These are phyloP conservation scores for Mesorhabditis spiculigera DNA, from an alignment of 2,888 invertebrate species.

Conservation along the genomic window DNA sequence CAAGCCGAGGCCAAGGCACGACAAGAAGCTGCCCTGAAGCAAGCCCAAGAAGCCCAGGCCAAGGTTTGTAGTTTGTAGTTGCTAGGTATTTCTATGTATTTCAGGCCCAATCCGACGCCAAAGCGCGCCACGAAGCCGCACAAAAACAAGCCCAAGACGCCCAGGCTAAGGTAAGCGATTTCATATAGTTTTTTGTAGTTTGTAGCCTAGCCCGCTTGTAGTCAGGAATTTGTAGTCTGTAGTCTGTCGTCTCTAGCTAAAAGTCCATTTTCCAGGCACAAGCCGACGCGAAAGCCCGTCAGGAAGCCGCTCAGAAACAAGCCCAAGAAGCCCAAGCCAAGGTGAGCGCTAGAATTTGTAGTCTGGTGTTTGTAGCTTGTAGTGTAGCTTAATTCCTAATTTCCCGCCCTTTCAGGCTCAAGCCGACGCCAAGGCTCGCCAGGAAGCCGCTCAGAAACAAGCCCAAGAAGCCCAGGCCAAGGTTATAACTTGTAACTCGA, in stretches of 20 bases:
- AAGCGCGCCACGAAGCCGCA: slow-evolving; percentile 17
- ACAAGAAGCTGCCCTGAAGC: slow-evolving; percentile 40
- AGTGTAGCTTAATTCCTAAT: too few species aligned
- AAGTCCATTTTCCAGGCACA: too few species aligned
- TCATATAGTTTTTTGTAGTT: too few species aligned
- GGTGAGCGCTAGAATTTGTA: too few species aligned
- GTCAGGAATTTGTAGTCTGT: background rate
- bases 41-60: slow-evolving; percentile 22
- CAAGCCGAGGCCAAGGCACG: slow-evolving; percentile 33
- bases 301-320: slow-evolving; percentile 38
- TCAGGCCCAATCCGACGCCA: slow-evolving; percentile 10
- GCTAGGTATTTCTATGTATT: background rate
- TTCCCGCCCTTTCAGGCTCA: too few species aligned
- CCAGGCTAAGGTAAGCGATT: background rate
- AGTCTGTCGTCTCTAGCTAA: too few species aligned
- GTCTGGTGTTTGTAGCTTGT: too few species aligned
- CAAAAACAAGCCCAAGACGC: slow-evolving; percentile 18
- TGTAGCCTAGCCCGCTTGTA: too few species aligned
- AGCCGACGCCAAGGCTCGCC: too few species aligned
- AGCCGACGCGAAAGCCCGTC: slow-evolving; percentile 29
- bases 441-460: too few species aligned
- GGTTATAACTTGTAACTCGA: too few species aligned
- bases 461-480: too few species aligned
- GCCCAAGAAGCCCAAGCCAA: slow-evolving; percentile 23
- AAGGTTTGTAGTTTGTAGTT: background rate